Evolutionary conservation across 2,797 vertebrate genomes (phyloP), one percentile per base, ranked within the genome.

Genomic region (Coranthus polyacanthus): DNA sequence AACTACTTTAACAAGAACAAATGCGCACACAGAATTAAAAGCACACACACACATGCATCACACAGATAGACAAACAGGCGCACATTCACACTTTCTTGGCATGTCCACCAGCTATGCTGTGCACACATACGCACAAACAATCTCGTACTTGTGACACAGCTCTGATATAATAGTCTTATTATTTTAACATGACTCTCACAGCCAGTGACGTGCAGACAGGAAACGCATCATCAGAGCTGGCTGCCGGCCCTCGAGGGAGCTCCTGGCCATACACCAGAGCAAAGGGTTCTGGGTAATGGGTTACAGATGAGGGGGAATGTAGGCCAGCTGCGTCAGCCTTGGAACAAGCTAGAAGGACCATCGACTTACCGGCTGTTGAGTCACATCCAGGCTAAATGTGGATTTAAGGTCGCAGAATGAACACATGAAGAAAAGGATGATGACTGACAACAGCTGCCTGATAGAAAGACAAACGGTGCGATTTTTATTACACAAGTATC

Each of bases 271-370:
- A 45, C 73, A 59, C 62, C 47, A 38, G 65, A 69, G 81, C 72
- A 68, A 55, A 62, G 75, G 66, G 1, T 78, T 84, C 59, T 82
- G 81, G 79, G 79, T 86, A 86, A 91, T 84, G 53, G 70, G 55
- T 83, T 71, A 56, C 82, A 89, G 83, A 88, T 82, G 85, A 81
- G 10, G 22, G 49, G 24, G 50, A 64, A 81, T 75, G 75, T 62
- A 49, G 70, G 70, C 51, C 76, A 75, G 81, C 73, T 81, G 77
- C 52, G 46, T 78, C 73, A 79, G 61, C 21, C 54, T 32, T 10
- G 18, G 70, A 81, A 51, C 7, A 11, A 24, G 17, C 46, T 16
- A 11, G 20, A 57, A 78, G 38, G 41, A 36, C 26, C 0, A 32
- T 12, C 0, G 51, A 53, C 20, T 80, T 55, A 41, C 70, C 36